Evolutionary conservation across 2,797 vertebrate species (phyloP).

Genomic region (Gymnoscopelus braueri): DNA sequence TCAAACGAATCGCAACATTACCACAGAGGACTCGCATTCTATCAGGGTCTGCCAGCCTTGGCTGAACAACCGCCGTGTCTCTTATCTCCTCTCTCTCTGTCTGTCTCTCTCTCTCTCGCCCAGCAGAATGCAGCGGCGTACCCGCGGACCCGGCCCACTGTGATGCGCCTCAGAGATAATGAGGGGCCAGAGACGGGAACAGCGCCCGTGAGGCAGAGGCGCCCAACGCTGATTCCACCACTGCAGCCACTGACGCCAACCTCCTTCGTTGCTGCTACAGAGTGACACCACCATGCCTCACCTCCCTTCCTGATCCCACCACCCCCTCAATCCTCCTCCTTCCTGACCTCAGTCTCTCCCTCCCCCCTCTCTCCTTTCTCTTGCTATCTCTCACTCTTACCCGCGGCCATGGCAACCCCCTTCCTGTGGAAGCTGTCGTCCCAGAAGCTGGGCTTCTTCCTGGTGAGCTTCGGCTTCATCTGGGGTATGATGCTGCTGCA

Average conservation of each 20-base stretch:
- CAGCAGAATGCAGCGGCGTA: conserved; percentile 42
- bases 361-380: conserved; percentile 11
- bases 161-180: conserved; percentile 47
- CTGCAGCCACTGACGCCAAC: conserved; percentile 7
- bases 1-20: too few relatives aligned
- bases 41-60: conserved; percentile 18
- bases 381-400: not conserved
- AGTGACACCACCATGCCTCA: conserved; percentile 63
- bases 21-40: conserved; percentile 16
- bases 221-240: not conserved
- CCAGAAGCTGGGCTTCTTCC: conserved; percentile 98
- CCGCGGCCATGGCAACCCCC: conserved; percentile 87
- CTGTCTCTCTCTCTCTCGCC: conserved; percentile 14
- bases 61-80: conserved; percentile 7
- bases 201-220: conserved; percentile 42
- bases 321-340: not conserved
- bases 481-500: conserved; percentile 99
- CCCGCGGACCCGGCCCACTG: conserved; percentile 19
- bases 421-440: conserved; percentile 98
- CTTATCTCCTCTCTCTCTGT: conserved; percentile 7
- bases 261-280: conserved; percentile 12
- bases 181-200: conserved; percentile 61
- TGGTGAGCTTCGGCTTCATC: conserved; percentile 99
- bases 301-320: conserved; percentile 68
- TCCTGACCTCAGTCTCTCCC: not conserved